Percentiles rank a stretch among this genome's conserved stretches.
Evolutionary conservation across 2,888 invertebrate genomes (phyloP).

Genomic region (Zele albiditarsus): DNA sequence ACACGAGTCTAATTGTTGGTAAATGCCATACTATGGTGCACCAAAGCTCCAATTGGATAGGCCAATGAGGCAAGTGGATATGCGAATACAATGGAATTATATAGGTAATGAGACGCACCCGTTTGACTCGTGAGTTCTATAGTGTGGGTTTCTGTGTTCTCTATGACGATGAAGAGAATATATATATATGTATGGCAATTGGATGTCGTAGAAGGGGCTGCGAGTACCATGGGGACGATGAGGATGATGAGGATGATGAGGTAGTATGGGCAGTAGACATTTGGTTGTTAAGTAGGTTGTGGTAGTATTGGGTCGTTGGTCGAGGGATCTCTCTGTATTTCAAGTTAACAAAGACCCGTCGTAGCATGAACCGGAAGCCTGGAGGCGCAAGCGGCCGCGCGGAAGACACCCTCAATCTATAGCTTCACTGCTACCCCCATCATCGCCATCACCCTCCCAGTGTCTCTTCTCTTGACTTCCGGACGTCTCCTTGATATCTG

Average conservation of each 20-base stretch:
- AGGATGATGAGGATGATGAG: slow-evolving; percentile 15
- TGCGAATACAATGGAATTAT: slow-evolving; percentile 36
- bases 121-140: not conserved
- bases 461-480: slow-evolving; percentile 43
- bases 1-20: slow-evolving; percentile 21
- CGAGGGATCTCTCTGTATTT: slow-evolving; percentile 14
- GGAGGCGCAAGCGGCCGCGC: slow-evolving; percentile 24
- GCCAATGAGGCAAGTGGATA: slow-evolving; percentile 22
- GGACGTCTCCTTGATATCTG: slow-evolving; percentile 25
- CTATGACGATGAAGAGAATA: not conserved
- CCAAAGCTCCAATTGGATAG: slow-evolving; percentile 5
- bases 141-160: not conserved
- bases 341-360: slow-evolving; percentile 26
- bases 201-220: not conserved
- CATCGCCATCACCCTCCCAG: not conserved
- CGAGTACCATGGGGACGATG: slow-evolving; percentile 4
- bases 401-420: slow-evolving; percentile 41
- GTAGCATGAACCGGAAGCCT: slow-evolving; percentile 47
- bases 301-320: not conserved
- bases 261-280: slow-evolving; percentile 14
- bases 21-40: slow-evolving; percentile 3
- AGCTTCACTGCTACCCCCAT: not conserved
- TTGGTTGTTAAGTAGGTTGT: slow-evolving; percentile 9
- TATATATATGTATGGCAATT: not conserved
- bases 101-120: not conserved